A percentile compares a stretch with the other conserved stretches of the same genome.
Evolutionary conservation across 1,140 invertebrate genomes (phyloP).

Genomic region (Babylonia areolata): DNA sequence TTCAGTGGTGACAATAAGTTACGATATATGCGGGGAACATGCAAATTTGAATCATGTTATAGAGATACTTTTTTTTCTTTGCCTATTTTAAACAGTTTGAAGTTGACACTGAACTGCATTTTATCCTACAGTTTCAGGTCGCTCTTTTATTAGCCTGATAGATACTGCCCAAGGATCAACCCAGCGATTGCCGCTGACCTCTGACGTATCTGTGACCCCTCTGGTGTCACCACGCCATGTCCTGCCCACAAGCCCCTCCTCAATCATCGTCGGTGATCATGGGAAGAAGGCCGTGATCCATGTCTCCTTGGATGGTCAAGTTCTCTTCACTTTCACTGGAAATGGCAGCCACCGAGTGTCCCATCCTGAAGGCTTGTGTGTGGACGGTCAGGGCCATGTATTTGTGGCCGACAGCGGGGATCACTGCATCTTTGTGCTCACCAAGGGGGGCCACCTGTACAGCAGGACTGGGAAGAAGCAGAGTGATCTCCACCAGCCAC

Average conservation of each 20-base stretch:
- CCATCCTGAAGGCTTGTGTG: constrained; percentile 24
- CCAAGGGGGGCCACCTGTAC: constrained; percentile 6
- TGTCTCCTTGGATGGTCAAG: constrained; percentile 14
- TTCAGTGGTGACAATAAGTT: no score
- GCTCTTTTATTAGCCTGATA: constrained; percentile 4
- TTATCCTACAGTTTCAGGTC: not conserved
- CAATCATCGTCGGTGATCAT: constrained; percentile 20
- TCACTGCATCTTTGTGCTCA: constrained; percentile 6
- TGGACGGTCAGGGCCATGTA: constrained; percentile 20
- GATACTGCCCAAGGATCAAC: not conserved
- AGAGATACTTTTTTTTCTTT: no score
- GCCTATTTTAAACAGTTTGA: no score
- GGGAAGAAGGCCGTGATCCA: constrained; percentile 24
- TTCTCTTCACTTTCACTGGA: constrained; percentile 28
- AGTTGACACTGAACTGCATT: not conserved
- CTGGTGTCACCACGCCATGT: constrained; percentile 30
- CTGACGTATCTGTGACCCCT: not conserved
- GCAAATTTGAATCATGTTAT: no score
- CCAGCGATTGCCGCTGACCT: not conserved
- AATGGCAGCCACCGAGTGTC: not conserved
- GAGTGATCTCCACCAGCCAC: constrained; percentile 20
- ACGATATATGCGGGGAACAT: no score
- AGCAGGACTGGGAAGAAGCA: constrained; percentile 9
- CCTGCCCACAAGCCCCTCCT: not conserved
- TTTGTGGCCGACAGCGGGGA: constrained; percentile 10